Evolutionary conservation across 64 coral and sea anemone species (phyloP).

Genomic region (Cladopsammia gracilis): DNA sequence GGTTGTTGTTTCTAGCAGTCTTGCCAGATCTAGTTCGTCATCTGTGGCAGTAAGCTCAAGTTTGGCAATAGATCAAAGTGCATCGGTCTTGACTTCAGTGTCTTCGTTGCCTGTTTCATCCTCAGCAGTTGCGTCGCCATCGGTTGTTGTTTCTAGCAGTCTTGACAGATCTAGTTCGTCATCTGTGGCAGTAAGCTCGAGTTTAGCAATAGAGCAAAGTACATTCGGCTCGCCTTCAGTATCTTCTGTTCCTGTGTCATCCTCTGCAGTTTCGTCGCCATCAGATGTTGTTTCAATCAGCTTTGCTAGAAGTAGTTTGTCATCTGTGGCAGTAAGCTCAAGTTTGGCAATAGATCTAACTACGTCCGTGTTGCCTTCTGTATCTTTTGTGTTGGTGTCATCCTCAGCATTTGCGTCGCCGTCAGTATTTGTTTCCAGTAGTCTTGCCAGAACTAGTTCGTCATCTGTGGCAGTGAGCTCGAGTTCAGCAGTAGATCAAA

Average conservation of each 20-base stretch:
- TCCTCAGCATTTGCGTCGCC: no score
- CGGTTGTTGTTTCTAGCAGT: neutral
- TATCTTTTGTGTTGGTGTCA: no score
- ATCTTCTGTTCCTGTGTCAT: neutral
- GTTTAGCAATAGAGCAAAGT: neutral
- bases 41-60: neutral
- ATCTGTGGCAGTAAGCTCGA: neutral
- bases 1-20: neutral
- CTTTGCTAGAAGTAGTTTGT: neutral
- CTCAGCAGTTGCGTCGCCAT: neutral
- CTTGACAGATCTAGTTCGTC: neutral
- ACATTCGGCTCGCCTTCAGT: neutral
- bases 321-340: neutral
- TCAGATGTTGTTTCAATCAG: neutral
- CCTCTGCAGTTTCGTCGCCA: neutral
- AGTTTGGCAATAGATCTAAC: neutral
- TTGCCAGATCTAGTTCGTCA: neutral
- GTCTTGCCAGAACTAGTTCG: no score
- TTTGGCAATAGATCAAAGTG: neutral
- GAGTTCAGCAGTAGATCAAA: no score
- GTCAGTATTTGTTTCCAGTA: no score
- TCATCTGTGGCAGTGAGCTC: neutral
- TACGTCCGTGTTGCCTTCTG: neutral
- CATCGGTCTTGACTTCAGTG: neutral
- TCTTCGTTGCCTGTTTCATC: neutral